Evolutionary conservation across 2,113 vertebrate species (phyloP), one percentile per base, ranked within the genome.

Genomic region (Trogon melanurus): DNA sequence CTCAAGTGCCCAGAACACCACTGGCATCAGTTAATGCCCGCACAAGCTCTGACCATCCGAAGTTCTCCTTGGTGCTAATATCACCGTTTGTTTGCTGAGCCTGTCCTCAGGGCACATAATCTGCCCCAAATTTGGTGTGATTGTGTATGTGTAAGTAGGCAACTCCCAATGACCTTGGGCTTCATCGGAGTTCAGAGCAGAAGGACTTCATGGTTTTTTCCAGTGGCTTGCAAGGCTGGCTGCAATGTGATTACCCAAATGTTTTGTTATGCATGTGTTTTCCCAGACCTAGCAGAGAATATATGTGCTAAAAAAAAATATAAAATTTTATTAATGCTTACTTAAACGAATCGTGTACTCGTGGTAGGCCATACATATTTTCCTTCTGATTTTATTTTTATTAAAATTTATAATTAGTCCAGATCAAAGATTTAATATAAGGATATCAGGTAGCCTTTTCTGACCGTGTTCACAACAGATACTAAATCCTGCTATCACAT

Each of bases 341-440:
- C 53, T 90, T 88, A 76, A 91, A 83, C 41, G 81, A 85, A 73
- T 44, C 27, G 41, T 26, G 10, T 61, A 29, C 21, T 50, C 12
- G 1, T 8, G 62, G 67, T 41, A 75, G 29, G 8, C 25, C 3
- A 13, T 23, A 44, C 36, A 61, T 84, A 60, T 88, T 79, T 79
- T 53, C 71, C 20, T 91, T 92, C 62, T 89, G 38, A 71, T 74
- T 96, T 88, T 62, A 75, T 85, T 96, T 87, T 92, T 85, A 82
- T 82, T 93, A 89, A 47, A 91, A 93, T 86, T 67, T 90, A 85
- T 41, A 67, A n/a, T 60, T 92, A 62, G 54, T 57, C 62, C 91
- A 78, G 75, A 93, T 79, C 67, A 65, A 54, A 92, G 86, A 93
- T 94, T 91, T 65, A 88, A 62, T 34, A 65, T 10, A 71, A 60